Conservation (phyloP, 2,113 vertebrate genomes). For the Pristiophorus japonicus region DNA sequence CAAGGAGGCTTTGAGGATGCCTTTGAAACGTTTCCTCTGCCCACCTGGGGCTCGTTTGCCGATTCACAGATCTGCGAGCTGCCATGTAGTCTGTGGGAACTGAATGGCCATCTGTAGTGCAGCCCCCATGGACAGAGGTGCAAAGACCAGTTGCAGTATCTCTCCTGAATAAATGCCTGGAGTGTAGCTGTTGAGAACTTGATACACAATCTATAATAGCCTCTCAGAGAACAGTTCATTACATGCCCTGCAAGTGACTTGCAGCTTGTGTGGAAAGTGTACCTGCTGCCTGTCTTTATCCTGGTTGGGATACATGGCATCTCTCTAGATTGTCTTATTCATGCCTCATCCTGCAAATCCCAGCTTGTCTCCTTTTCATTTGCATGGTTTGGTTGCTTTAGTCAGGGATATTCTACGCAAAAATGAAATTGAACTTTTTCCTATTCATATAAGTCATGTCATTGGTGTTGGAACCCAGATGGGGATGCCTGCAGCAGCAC, state of each 20-base stretch:
- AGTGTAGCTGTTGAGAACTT: neutral
- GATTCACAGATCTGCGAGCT: neutral
- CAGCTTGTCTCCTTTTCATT: neutral
- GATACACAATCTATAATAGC: neutral
- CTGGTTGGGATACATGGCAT: too few species aligned
- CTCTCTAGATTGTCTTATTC: too few species aligned
- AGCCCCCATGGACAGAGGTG: neutral
- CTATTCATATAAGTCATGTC: neutral
- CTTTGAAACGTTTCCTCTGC: too few species aligned
- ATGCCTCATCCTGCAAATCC: neutral
- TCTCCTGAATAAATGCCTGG: neutral
- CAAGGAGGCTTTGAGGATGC: too few species aligned
- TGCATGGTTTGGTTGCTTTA: neutral
- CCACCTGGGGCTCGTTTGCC: too few species aligned
- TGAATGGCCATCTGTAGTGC: neutral
- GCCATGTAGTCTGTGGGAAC: neutral
- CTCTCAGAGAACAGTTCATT: neutral
- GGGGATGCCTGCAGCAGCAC: neutral
- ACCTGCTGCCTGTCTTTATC: too few species aligned
- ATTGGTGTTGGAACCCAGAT: neutral
- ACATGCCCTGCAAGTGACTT: neutral
- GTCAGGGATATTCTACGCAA: neutral
- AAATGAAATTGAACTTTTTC: neutral
- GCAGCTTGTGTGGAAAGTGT: neutral
- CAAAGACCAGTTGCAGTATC: neutral